A percentile compares a stretch with the other conserved stretches of the same genome.
phyloP scores from a whole-genome alignment of 37 sponge, comb jelly and placozoan genomes.

The Trichoplax adhaerens region DNA sequence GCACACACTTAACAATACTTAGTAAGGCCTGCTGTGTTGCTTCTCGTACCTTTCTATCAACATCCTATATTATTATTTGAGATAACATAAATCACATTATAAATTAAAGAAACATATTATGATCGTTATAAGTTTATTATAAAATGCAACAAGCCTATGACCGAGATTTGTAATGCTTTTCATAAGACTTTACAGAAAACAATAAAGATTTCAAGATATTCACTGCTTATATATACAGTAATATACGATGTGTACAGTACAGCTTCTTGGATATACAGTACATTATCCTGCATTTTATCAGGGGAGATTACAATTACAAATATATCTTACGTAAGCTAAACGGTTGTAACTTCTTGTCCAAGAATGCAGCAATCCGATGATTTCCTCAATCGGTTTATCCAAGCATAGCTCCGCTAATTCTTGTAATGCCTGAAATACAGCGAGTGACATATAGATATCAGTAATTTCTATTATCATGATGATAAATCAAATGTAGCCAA shows the following conservation, averaged over 20 bases:
- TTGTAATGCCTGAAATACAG: constrained; percentile 25
- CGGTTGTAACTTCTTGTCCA: constrained; percentile 54
- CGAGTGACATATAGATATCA: too few relatives aligned
- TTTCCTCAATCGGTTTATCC: constrained; percentile 1
- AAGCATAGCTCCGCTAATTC: constrained; percentile 30
- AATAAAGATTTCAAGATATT: too few relatives aligned
- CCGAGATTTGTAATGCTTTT: too few relatives aligned
- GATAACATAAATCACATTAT: too few relatives aligned
- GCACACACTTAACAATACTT: constrained; percentile 12
- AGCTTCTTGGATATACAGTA: neutral
- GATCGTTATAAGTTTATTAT: too few relatives aligned
- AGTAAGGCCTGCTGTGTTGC: constrained; percentile 36
- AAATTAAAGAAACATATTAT: too few relatives aligned
- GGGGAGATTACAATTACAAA: neutral
- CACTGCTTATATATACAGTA: too few relatives aligned
- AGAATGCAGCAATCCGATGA: constrained; percentile 8
- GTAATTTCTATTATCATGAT: too few relatives aligned
- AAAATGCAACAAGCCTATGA: too few relatives aligned
- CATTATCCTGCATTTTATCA: neutral
- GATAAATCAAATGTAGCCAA: too few relatives aligned
- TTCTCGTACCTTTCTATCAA: constrained; percentile 37
- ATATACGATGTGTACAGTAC: too few relatives aligned
- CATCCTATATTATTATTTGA: constrained; percentile 17
- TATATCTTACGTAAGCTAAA: constrained; percentile 24
- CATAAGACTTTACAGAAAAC: too few relatives aligned